Evolutionary conservation across 2,797 vertebrate genomes (phyloP).

Genomic region (Alectoris magna): DNA sequence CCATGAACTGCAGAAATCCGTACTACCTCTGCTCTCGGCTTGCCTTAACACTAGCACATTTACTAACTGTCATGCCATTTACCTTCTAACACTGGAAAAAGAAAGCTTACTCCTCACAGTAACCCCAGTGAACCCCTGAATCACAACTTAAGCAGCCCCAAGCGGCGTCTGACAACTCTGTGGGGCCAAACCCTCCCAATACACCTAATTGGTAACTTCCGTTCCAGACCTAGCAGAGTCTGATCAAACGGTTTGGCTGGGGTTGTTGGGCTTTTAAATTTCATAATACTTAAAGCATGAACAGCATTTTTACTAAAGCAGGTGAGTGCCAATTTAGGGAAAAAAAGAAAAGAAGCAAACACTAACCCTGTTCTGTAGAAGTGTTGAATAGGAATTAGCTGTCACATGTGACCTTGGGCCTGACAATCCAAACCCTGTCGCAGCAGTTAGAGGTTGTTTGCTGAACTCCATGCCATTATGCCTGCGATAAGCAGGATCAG

Average conservation of each 20-base stretch:
- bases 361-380: constrained; percentile 77
- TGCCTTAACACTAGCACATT: constrained; percentile 79
- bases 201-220: constrained; percentile 38
- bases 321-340: constrained; percentile 71
- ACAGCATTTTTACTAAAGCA: constrained; percentile 70
- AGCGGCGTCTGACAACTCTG: neutral
- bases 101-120: constrained; percentile 35
- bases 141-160: neutral
- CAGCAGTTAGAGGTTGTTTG: constrained; percentile 83
- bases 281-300: constrained; percentile 72
- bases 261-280: constrained; percentile 23
- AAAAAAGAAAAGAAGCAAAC: constrained; percentile 6
- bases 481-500: neutral
- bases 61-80: constrained; percentile 71
- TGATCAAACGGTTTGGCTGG: constrained; percentile 71
- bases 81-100: constrained; percentile 12
- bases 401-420: constrained; percentile 84
- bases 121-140: constrained; percentile 38
- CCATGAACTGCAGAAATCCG: constrained; percentile 78
- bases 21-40: constrained; percentile 72
- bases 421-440: constrained; percentile 85
- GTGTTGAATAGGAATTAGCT: constrained; percentile 84
- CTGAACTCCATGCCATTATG: constrained; percentile 35
- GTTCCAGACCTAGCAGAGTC: constrained; percentile 38
- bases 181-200: constrained; percentile 20